Evolutionary conservation across 2,888 invertebrate genomes (phyloP), one percentile per base, ranked within the genome.

Genomic region (Nysson spinosus): DNA sequence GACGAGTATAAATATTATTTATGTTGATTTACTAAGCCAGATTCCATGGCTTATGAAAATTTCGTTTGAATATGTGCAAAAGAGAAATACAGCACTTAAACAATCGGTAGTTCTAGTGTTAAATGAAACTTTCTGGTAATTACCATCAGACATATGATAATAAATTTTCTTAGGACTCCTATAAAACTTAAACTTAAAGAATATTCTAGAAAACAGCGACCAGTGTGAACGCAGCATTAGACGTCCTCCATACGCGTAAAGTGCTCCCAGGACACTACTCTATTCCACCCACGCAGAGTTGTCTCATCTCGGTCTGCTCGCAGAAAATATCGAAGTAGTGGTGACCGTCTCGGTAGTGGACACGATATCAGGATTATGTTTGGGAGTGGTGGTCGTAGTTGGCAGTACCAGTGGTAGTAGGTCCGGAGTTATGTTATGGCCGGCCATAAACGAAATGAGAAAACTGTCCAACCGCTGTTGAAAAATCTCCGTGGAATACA

Each of bases 401-500:
- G 35, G 37, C 46, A 34, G 56, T 37, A 47, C 35, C 61, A 51
- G 69, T 69, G 57, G 78, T 75, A 74, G 79, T 78, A 60, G 75
- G 76, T 72, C 62, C 64, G 73, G 80, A 85, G 80, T 83, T 84
- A 83, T 83, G 83, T 85, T 85, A 84, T 72, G 79, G 79, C 74
- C 79, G 77, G 75, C 81, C 80, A 83, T 85, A 85, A 85, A 85
- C 83, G 84, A 85, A 84, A 85, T 84, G 83, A 85, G 84, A 85
- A 85, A 84, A 84, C 82, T 82, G 83, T 83, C 79, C 82, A 73
- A 77, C 73, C 78, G 80, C 79, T 79, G 80, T 77, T 83, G 83
- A 85, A 85, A 84, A 86, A 84, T 85, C 83, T 78, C 80, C 74
- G 75, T 80, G 77, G 85, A 86, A 86, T 86, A 86, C 83, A 85